Evolutionary conservation across 2,888 invertebrate species (phyloP), one percentile per base, ranked within the genome.

Genomic region (Heteromurus nitidus): DNA sequence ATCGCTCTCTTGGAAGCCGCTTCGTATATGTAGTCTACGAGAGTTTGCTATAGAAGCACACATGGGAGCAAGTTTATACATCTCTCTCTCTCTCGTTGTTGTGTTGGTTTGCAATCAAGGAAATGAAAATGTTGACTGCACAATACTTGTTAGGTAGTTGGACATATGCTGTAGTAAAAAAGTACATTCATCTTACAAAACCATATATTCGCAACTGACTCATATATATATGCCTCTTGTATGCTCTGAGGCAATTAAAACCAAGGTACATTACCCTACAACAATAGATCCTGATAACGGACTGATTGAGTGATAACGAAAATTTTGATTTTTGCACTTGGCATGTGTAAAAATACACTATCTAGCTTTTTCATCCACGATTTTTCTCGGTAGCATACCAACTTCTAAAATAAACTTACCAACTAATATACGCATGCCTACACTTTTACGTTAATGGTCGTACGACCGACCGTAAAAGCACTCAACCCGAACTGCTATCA

Each of bases 121-220:
- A 62, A 62, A 62, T 62, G 62, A 62, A 60, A n/a, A n/a, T n/a
- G 62, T 62, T 62, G 31, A 60, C n/a, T 60, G 60, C 26, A 60
- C 55, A 9, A 24, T 50, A 50, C 22, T 55, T 24, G 7, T 47
- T 24, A 20, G 7, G 55, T 55, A 22, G 55, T 24, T 16, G 55
- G 55, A 55, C 9, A n/a, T n/a, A n/a, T n/a, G n/a, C n/a, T n/a
- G n/a, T n/a, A n/a, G n/a, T n/a, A n/a, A n/a, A n/a, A n/a, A n/a
- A n/a, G n/a, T 24, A 55, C 55, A 55, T 20, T 3, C 55, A 36
- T 24, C 22, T 55, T 55, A 55, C 55, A 55, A 55, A 55, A 55
- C 22, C 36, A 9, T 36, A 36, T 36, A n/a, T 36, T 36, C 13
- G 36, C 13, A 36, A 7, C 55, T 22, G 50, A 50, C n/a, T 36